Evolutionary conservation across 2,797 vertebrate genomes (phyloP), one percentile per base, ranked within the genome.

Genomic region (Anabacerthia variegaticeps): DNA sequence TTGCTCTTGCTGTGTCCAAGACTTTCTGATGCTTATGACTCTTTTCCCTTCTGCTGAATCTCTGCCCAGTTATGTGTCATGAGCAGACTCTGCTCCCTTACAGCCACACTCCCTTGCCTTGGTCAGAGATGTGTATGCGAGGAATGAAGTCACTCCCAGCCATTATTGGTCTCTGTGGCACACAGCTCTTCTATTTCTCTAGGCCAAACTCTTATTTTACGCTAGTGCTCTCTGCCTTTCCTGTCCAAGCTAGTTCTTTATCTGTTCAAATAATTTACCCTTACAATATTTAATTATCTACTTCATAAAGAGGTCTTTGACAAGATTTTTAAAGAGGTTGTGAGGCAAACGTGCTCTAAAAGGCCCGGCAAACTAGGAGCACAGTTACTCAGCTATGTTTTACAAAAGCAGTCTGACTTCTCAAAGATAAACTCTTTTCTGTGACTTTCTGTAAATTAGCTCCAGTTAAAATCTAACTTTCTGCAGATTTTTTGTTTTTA

Each of bases 141-240:
- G 86, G 93, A 97, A 95, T 93, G 90, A 95, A 94, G 85, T 85
- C 94, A 79, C 92, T 96, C 93, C 94, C 83, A 96, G 83, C 30
- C 52, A 7, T 92, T 85, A 93, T 30, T 82, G 83, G 46, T 82
- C 92, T 94, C 89, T 74, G 51, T 56, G 58, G 79, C 43, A 61
- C 66, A 88, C 1, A 5, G 69, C 26, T 93, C 79, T 79, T 86
- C 67, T 49, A 73, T 58, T 92, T 82, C 85, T 84, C 43, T 41
- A 52, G 28, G 14, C 37, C 39, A 76, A 75, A 63, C 68, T 69
- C 61, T 78, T 79, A 37, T 65, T 94, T 90, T 79, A 49, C 27
- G 36, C 32, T 36, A 12, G 10, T 71, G 41, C 14, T 89, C 46
- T 81, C 54, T 76, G 63, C 52, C 39, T 93, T 76, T 92, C 27